Conservation (phyloP, 2,113 vertebrate genomes). For the Elachura formosa region DNA sequence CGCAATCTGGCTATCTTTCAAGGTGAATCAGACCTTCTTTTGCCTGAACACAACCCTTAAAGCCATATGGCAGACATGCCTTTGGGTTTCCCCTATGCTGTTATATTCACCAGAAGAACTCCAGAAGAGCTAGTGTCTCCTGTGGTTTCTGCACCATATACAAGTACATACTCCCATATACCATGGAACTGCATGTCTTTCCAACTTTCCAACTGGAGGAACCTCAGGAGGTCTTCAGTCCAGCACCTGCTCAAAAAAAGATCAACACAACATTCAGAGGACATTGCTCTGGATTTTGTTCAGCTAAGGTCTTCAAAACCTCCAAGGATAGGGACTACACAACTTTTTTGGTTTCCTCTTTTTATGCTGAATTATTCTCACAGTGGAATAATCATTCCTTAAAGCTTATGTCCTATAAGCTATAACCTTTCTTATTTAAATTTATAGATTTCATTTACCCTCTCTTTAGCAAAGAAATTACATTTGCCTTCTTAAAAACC, state of each 20-base stretch:
- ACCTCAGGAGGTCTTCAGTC: neutral
- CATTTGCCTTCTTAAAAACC: neutral
- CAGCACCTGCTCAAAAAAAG: neutral
- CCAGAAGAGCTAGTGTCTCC: neutral
- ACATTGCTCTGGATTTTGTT: neutral
- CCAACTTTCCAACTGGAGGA: neutral
- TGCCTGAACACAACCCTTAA: neutral
- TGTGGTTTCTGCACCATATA: neutral
- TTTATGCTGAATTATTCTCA: neutral
- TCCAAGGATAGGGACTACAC: neutral
- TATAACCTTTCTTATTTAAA: neutral
- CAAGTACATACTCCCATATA: neutral
- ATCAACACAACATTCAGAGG: neutral
- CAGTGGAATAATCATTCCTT: neutral
- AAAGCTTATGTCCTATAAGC: neutral
- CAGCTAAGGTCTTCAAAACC: neutral
- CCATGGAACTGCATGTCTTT: neutral
- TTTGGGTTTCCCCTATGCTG: neutral
- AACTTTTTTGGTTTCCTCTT: neutral
- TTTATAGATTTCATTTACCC: neutral
- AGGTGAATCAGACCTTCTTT: neutral
- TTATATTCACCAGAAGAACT: neutral
- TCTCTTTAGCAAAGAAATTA: neutral
- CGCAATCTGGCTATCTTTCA: neutral
- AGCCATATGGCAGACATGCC: neutral